These are phyloP conservation scores for Leistus spinibarbis DNA, from an alignment of 2,888 invertebrate genomes.

Conservation along the genomic window DNA sequence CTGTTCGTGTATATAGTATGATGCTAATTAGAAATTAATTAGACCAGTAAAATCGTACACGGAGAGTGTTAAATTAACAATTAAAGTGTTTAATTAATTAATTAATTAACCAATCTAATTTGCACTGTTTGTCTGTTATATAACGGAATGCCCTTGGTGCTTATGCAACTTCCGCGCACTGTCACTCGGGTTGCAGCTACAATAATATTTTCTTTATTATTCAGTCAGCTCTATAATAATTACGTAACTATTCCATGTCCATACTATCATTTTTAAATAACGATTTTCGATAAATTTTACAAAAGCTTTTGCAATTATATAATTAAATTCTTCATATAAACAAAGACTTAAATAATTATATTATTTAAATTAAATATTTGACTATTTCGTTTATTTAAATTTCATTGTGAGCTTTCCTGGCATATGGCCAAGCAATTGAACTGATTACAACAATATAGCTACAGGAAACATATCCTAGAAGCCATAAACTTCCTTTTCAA, in stretches of 20 bases:
- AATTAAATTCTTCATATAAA: too few relatives aligned
- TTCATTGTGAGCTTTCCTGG: too few relatives aligned
- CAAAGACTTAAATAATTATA: too few relatives aligned
- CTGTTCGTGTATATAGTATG: constrained; percentile 12
- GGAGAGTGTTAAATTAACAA: constrained; percentile 8
- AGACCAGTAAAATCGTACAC: constrained; percentile 18
- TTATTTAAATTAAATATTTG: too few relatives aligned
- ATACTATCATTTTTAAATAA: not conserved
- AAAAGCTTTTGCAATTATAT: too few relatives aligned
- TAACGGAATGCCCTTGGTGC: not conserved
- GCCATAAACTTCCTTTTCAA: not conserved
- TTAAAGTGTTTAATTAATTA: constrained; percentile 20
- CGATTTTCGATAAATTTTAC: too few relatives aligned
- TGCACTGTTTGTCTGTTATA: not conserved
- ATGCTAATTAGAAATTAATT: constrained; percentile 33
- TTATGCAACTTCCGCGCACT: not conserved
- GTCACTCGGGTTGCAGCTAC: not conserved
- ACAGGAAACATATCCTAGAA: not conserved
- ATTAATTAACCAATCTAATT: constrained; percentile 18
- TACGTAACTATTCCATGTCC: too few relatives aligned
- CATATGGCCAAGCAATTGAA: too few relatives aligned
- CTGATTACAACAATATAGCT: too few relatives aligned
- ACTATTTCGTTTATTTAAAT: too few relatives aligned
- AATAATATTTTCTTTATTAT: not conserved
- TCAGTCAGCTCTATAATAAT: not conserved